Evolutionary conservation across 2,113 vertebrate genomes (phyloP), one percentile per base, ranked within the genome.

Genomic region (Chaetodon trifascialis): DNA sequence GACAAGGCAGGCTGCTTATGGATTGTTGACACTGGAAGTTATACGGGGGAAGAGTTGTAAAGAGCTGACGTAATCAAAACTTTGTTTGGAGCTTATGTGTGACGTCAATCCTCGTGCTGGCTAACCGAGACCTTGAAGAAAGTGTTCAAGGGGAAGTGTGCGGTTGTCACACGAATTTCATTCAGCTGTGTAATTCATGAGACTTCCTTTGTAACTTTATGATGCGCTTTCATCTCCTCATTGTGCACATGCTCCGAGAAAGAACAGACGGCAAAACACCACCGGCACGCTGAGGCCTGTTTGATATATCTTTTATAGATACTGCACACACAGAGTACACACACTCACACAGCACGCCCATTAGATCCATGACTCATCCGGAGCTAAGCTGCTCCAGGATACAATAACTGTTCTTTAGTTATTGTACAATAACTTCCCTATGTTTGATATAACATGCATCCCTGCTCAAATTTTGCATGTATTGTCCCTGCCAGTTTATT

Each of bases 191-290:
- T 91, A 88, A 91, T 82, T 88, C 77, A 90, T 84, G 79, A 87
- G 76, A 86, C 86, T 85, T 85, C 68, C 91, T 91, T 89, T 91
- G 86, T 89, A 88, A 92, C 87, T 92, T 92, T 85, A 92, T 86
- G 84, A 89, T 68, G 55, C 58, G 73, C 86, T 93, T 93, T 93
- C 85, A 94, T 95, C 92, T 90, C 79, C 42, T 73, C 86, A 66
- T 76, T 64, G 73, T 68, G 69, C 79, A 88, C 84, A 88, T 85
- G 76, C 75, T 71, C 65, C 30, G 4, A 82, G 82, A 82, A 82
- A 74, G 85, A 87, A 88, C 85, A 79, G 76, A 86, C 62, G 19
- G 66, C 81, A 52, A 63, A 91, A 80, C 88, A 79, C 82, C 10
- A 30, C 71, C 56, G 81, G 84, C 89, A 92, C 52, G 81, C 72